Evolutionary conservation across 2,888 invertebrate species (phyloP), one percentile per base, ranked within the genome.

Genomic region (Stenchaetothrips biformis): DNA sequence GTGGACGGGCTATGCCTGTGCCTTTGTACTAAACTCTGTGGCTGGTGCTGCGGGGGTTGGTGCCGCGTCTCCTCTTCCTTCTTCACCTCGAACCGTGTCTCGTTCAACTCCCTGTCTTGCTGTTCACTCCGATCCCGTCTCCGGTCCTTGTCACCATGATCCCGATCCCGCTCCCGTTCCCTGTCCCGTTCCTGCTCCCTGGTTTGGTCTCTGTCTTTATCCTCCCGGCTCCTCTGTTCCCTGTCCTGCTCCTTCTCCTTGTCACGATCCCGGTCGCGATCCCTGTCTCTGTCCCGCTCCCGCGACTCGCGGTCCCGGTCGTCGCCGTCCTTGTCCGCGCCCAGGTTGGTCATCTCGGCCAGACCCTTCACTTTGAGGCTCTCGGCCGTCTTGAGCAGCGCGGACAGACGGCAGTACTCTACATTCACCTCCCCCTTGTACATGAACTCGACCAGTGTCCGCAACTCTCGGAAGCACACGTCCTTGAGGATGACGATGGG

Each of bases 361-460:
- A 96, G 90, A 86, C 96, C 96, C 89, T 96, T 95, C 82, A 96
- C 95, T 90, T 96, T 95, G 83, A 96, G 92, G 88, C 95, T 95
- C 89, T 96, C 95, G 86, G 96, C 96, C 86, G 95, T 96, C 89
- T 95, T 95, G 85, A 96, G 92, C 86, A 96, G 91, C 85, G 95
- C 94, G 87, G 95, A 94, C 87, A 96, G 91, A 90, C 95, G 95
- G 90, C 95, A 95, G 89, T 95, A 95, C 89, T 95, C 95, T 86
- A 96, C 95, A 93, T 95, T 95, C 85, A 96, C 96, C 89, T 96
- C 96, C 86, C 96, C 96, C 89, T 95, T 94, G 91, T 96, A 96
- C 96, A 96, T 96, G 92, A 96, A 96, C 91, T 96, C 95, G 87
- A 96, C 93, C 87, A 96, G 92, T 84, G 96, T 96, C 88, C 95